phyloP scores from a whole-genome alignment of 2,888 invertebrate species.

The Drosophila borborema region DNA sequence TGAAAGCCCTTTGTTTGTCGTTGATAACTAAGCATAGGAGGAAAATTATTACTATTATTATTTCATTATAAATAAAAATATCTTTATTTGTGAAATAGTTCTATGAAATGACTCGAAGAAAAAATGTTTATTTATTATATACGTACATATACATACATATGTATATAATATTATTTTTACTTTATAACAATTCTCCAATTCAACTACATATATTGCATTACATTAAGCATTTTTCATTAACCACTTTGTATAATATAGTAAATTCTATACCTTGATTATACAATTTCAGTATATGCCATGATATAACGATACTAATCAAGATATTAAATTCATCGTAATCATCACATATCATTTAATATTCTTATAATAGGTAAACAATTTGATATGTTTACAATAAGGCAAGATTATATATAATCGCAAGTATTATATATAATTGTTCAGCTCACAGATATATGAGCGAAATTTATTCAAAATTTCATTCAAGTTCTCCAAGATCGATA shows the following conservation, averaged over 20 bases:
- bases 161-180: no score
- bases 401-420: background rate
- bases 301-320: background rate
- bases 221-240: background rate
- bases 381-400: background rate
- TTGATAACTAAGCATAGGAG: background rate
- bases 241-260: background rate
- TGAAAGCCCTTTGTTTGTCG: background rate
- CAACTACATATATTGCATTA: no score
- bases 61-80: no score
- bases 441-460: background rate
- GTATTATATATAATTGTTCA: background rate
- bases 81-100: no score
- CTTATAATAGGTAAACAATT: background rate
- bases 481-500: background rate
- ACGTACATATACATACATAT: no score
- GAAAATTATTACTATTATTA: no score
- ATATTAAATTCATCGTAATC: background rate
- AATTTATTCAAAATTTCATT: background rate
- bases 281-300: background rate
- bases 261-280: background rate
- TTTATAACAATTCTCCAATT: no score
- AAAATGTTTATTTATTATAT: no score
- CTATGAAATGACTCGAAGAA: no score
- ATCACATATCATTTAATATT: background rate